Base-by-base conservation (phyloP, 92 coral and sea anemone genomes). In the Bergia sp. region DNA sequence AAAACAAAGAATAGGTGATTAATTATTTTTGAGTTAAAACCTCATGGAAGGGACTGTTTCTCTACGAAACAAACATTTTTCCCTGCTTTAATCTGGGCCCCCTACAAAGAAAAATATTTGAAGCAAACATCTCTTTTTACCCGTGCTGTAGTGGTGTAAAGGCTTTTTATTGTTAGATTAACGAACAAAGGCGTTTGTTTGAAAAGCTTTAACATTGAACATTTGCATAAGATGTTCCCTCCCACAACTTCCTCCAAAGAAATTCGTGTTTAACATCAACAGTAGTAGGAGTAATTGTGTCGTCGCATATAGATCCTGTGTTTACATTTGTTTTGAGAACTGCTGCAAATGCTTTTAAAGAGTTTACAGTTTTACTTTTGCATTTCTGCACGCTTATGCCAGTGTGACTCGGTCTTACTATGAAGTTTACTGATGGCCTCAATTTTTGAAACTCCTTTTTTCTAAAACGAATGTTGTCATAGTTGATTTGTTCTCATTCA, bases 171-270 rank as follows among this genome's bases (percentile, higher is more conserved):
- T 47, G 73, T 47, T 58, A 44, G 86, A 82, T 82, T 82, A 82
- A 82, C 61, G 57, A 69, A 82, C 86, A 82, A 82, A 39, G 39
- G n/a, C 3, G n/a, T 29, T 82, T 67, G 77, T 41, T 82, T 43
- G 77, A 45, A 71, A 42, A 82, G 77, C 10, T 43, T 21, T 4
- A 81, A 20, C 10, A 81, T 20, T 81, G 73, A 37, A 58, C 38
- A 82, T 82, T 82, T 82, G 86, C 86, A 82, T 82, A 11, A 36
- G 9, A 65, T 43, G 58, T 66, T 39, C 76, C 86, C 76, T 66
- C 86, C 76, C 85, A 42, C 61, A 16, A 66, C 67, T 82, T 82
- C 77, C 40, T 47, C 23, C 18, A 43, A 67, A 66, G 77, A 8
- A 79, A 50, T 29, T 79, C 11, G 36, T 47, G 37, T 77, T 20